Evolutionary conservation across 2,888 invertebrate genomes (phyloP), one percentile per base, ranked within the genome.

Genomic region (Drosophila neonasuta): DNA sequence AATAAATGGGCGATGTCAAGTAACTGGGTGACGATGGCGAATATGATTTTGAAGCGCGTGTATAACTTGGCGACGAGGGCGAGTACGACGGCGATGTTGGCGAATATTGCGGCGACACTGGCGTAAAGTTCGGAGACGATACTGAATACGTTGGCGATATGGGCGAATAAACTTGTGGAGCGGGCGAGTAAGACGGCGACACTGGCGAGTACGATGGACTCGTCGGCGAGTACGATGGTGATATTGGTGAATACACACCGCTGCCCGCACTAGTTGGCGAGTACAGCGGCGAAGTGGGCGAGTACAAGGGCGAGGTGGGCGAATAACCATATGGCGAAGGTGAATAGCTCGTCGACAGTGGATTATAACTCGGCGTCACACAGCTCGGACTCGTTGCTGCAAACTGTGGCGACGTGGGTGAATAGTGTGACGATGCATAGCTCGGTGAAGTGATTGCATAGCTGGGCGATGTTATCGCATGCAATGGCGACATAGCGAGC

Each of bases 291-390:
- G 93, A 92, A 61, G 6, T 24, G 24, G 24, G 24, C 8, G 94
- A 94, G 13, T 93, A 93, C 84, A 94, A 95, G 52, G 93, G 93
- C 0, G 95, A 95, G 6, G 93, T 95, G 0, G 97, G 97, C 0
- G 96, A 96, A 89, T 97, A 97, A 45, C 94, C 94, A 0, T 96
- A 96, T 30, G 94, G 95, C 0, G 96, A 95, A 0, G 97, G 97
- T 20, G 95, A 94, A 90, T 97, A 97, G 8, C 93, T 92, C 0
- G 96, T 95, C 15, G 94, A 93, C 0, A 94, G 94, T 0, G 97
- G 96, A 17, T 96, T 95, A 89, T 96, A 97, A 52, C 94, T 94
- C 0, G 96, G 96, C 82, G 95, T 95, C 2, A 93, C 95, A 89
- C 94, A 94, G 0, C 95, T 94, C 0, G 97, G 97, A 24, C 95